phyloP scores from a whole-genome alignment of 2,797 vertebrate species.

The Aratinga solstitialis region DNA sequence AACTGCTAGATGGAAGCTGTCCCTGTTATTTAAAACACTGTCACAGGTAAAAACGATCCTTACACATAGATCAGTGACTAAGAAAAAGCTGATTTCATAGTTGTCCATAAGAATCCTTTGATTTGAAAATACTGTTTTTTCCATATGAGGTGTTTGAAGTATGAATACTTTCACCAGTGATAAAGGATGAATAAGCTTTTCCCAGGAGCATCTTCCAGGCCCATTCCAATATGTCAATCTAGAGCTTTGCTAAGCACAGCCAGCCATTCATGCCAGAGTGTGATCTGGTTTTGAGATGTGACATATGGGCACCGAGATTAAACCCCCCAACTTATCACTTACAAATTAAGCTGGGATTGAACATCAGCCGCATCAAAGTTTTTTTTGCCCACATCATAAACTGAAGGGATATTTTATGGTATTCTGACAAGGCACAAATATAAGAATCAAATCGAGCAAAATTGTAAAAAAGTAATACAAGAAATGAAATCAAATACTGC shows the following conservation, averaged over 20 bases:
- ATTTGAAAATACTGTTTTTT: not conserved
- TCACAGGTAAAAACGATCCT: not conserved
- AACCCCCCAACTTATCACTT: not conserved
- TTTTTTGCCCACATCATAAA: not conserved
- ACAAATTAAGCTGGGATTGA: conserved; percentile 3
- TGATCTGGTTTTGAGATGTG: conserved; percentile 40
- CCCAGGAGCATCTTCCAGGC: conserved; percentile 12
- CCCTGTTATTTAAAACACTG: not conserved
- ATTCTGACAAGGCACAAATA: not conserved
- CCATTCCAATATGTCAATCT: not conserved
- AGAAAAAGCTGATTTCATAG: conserved; percentile 16
- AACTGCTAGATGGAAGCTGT: not conserved
- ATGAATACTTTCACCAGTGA: conserved; percentile 18
- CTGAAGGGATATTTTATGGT: not conserved
- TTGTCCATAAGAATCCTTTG: not conserved
- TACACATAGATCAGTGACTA: not conserved
- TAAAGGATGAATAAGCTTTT: conserved; percentile 29
- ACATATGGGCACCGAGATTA: conserved; percentile 43
- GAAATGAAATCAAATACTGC: conserved; percentile 11
- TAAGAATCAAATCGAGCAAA: conserved; percentile 32
- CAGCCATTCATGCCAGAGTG: not conserved
- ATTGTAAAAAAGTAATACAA: not conserved
- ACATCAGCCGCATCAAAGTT: not conserved
- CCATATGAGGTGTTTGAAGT: not conserved
- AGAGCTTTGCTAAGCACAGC: not conserved